A percentile compares a stretch with the other conserved stretches of the same genome.
These are phyloP conservation scores for Brachionichthys hirsutus DNA, from an alignment of 2,113 vertebrate species.

Conservation along the genomic window DNA sequence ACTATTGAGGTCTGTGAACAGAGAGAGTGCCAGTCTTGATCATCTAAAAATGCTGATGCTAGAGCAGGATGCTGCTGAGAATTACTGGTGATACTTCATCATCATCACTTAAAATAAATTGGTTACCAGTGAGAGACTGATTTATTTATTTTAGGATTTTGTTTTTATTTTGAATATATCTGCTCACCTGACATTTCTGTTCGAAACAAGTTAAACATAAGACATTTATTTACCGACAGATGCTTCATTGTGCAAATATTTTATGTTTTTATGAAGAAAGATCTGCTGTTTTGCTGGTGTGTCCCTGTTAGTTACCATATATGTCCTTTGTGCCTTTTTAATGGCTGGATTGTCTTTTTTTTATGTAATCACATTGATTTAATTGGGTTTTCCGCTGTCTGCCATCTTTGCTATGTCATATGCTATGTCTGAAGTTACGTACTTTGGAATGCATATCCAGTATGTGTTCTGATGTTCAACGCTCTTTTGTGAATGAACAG, in stretches of 20 bases:
- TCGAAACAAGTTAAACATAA: not conserved
- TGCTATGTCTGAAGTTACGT: not conserved
- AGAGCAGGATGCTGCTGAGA: constrained; percentile 36
- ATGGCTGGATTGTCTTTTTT: constrained; percentile 40
- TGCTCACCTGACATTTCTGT: constrained; percentile 2
- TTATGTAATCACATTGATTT: constrained; percentile 27
- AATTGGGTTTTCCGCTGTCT: constrained; percentile 30
- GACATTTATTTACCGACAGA: constrained; percentile 19
- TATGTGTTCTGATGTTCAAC: too few species aligned
- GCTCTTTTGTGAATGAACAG: too few species aligned
- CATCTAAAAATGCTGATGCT: constrained; percentile 32
- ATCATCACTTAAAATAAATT: constrained; percentile 23
- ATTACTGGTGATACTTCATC: constrained; percentile 43
- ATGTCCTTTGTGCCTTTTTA: constrained; percentile 36
- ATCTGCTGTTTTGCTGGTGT: constrained; percentile 68
- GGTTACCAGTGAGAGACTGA: not conserved
- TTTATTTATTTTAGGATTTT: constrained; percentile 25
- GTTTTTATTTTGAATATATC: not conserved
- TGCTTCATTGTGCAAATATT: constrained; percentile 38
- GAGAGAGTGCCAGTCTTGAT: constrained; percentile 27
- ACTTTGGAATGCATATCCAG: not conserved
- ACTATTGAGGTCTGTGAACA: constrained; percentile 25
- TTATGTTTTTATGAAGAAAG: constrained; percentile 49
- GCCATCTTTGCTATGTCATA: constrained; percentile 10
- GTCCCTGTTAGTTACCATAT: constrained; percentile 57